These are phyloP conservation scores for Hyles euphorbiae DNA, from an alignment of 1,140 invertebrate genomes.

Conservation along the genomic window DNA sequence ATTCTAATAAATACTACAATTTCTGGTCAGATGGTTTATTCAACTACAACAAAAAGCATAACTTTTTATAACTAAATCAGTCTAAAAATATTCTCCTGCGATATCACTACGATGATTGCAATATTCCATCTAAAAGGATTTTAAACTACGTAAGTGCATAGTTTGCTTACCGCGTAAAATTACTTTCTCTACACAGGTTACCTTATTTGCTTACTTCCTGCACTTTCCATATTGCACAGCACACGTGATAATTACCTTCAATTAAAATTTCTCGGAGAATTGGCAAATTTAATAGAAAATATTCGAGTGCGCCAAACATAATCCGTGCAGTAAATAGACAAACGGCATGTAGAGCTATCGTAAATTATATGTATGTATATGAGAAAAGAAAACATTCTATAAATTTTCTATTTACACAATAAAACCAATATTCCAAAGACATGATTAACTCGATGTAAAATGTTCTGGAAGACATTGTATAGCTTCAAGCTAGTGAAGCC, in stretches of 20 bases:
- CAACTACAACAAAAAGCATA: conserved; percentile 74
- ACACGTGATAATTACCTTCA: too few relatives aligned
- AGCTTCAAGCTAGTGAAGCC: conserved; percentile 37
- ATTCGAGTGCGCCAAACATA: too few relatives aligned
- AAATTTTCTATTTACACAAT: conserved; percentile 26
- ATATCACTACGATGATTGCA: conserved; percentile 56
- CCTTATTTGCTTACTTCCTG: conserved; percentile 5
- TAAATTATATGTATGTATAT: conserved; percentile 9
- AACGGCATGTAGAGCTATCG: conserved; percentile 7
- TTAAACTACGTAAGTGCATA: conserved; percentile 39
- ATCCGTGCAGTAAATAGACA: conserved; percentile 5
- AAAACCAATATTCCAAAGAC: conserved; percentile 60
- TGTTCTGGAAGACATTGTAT: conserved; percentile 56
- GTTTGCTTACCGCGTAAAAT: conserved; percentile 19
- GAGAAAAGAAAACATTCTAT: conserved; percentile 16
- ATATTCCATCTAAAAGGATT: conserved; percentile 60
- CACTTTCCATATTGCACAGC: too few relatives aligned
- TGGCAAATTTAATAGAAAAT: too few relatives aligned
- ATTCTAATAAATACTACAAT: conserved; percentile 26
- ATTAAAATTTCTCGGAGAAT: too few relatives aligned
- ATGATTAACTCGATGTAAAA: conserved; percentile 32
- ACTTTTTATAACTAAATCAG: conserved; percentile 74
- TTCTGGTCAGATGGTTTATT: conserved; percentile 66
- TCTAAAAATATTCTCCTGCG: conserved; percentile 70
- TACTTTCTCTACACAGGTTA: conserved; percentile 9